Evolutionary conservation across 2,888 invertebrate genomes (phyloP).

Genomic region (Agrochola circellaris): DNA sequence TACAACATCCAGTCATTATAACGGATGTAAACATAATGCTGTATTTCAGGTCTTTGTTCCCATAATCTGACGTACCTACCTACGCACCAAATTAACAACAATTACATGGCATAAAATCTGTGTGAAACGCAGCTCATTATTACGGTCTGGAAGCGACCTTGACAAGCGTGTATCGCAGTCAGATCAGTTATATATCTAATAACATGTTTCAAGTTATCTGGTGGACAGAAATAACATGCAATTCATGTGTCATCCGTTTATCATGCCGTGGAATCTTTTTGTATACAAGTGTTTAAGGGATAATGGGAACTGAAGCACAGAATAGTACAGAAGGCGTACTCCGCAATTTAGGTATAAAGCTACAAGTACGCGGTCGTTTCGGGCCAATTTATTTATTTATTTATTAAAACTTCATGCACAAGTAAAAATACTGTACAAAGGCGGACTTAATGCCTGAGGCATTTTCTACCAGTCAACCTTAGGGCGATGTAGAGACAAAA

Average conservation of each 20-base stretch:
- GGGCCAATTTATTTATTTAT: too few species aligned
- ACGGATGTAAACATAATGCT: not conserved
- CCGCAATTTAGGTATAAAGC: too few species aligned
- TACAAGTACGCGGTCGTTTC: too few species aligned
- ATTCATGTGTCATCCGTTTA: slow-evolving; percentile 45
- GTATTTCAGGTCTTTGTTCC: not conserved
- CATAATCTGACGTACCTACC: not conserved
- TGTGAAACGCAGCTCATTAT: slow-evolving; percentile 12
- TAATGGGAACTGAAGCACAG: slow-evolving; percentile 1
- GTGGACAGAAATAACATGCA: slow-evolving; percentile 56
- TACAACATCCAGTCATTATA: not conserved
- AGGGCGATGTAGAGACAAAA: too few species aligned
- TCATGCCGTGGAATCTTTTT: slow-evolving; percentile 42
- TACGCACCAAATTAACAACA: slow-evolving; percentile 2
- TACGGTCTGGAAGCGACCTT: slow-evolving; percentile 33
- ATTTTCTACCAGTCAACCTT: too few species aligned
- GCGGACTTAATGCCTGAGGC: too few species aligned
- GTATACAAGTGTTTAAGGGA: not conserved
- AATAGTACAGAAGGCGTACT: too few species aligned
- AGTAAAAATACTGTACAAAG: too few species aligned
- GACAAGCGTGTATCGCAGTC: slow-evolving; percentile 19
- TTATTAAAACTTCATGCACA: too few species aligned
- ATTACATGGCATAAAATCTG: not conserved
- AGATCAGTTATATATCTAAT: slow-evolving; percentile 55
- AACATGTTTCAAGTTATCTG: slow-evolving; percentile 53